Base-by-base conservation (phyloP, 1,140 invertebrate species). In the Ephestia elutella region DNA sequence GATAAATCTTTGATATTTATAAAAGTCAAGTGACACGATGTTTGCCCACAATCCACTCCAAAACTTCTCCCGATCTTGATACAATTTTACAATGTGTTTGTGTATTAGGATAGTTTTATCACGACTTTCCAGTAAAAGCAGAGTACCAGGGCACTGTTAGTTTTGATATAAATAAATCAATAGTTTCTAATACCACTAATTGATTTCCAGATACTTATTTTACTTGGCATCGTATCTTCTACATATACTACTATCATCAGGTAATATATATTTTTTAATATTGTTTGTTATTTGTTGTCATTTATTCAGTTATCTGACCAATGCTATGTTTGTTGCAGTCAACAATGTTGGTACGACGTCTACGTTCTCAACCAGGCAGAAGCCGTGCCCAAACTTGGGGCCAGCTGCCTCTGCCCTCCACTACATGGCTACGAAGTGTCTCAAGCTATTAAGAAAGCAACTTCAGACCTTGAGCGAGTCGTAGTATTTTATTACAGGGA, bases 401-500 rank as follows among this genome's bases (percentile, higher is more conserved):
- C 13, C 13, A 17, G 13, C 38, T 44, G 38, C 38, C 38, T 44
- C 13, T 44, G 38, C 15, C 38, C 13, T 15, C 38, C 38, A 4
- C 38, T 1, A 17, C 15, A 15, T 8, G 25, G 15, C 8, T 35
- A 48, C 32, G 49, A 54, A n/a, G 35, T 73, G 2, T 30, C 50
- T 28, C 28, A 67, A 13, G 10, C 50, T 15, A 15, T 72, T 3
- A 62, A 59, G 15, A 13, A 60, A 9, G n/a, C 54, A 3, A 20
- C 54, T 13, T 51, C 54, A 8, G 56, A 59, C 1, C 9, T 64
- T 13, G 57, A 77, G 57, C 65, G 74, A 54, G 11, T 72, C 18
- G 74, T 74, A 0, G 28, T 77, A 5, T 74, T 67, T 53, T 49
- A 74, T 5, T 77, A 74, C 48, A 70, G 54, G 56, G 48, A 60